Conservation (phyloP, 2,797 vertebrate species). For the Anisognathus igniventris region DNA sequence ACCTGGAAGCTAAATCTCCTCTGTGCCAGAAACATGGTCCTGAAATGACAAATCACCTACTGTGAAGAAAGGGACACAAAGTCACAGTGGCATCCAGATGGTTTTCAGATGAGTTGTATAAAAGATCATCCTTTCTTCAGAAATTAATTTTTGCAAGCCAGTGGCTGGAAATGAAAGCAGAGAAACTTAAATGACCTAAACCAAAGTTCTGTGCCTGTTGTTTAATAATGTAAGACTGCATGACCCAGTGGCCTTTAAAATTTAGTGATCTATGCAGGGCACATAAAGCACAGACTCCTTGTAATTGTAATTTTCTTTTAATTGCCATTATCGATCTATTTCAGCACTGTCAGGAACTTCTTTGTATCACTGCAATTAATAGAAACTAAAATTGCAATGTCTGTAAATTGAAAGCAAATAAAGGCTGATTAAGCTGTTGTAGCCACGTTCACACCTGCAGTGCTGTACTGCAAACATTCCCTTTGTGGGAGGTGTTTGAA, state of each 20-base stretch:
- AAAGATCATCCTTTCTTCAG: not conserved
- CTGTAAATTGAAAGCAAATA: not conserved
- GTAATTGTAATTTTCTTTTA: not conserved
- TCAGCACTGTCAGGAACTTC: not conserved
- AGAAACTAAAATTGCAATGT: not conserved
- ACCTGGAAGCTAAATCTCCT: not conserved
- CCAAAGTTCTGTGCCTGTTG: not conserved
- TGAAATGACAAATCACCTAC: not conserved
- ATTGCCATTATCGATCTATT: not conserved
- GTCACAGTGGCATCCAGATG: not conserved
- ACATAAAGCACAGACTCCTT: not conserved
- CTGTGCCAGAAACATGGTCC: not conserved
- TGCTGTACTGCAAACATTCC: not conserved
- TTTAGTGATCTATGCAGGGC: not conserved
- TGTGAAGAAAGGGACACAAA: not conserved
- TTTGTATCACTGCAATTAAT: not conserved
- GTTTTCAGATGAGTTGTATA: not conserved
- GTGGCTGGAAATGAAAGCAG: not conserved
- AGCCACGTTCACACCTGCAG: not conserved
- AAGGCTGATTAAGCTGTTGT: not conserved
- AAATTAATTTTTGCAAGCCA: not conserved
- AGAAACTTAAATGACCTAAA: not conserved
- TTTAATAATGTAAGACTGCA: not conserved
- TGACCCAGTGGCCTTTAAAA: constrained; percentile 13
- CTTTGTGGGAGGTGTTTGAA: not conserved